phyloP scores from a whole-genome alignment of 2,113 vertebrate genomes.

The Benitochromis conjunctus region DNA sequence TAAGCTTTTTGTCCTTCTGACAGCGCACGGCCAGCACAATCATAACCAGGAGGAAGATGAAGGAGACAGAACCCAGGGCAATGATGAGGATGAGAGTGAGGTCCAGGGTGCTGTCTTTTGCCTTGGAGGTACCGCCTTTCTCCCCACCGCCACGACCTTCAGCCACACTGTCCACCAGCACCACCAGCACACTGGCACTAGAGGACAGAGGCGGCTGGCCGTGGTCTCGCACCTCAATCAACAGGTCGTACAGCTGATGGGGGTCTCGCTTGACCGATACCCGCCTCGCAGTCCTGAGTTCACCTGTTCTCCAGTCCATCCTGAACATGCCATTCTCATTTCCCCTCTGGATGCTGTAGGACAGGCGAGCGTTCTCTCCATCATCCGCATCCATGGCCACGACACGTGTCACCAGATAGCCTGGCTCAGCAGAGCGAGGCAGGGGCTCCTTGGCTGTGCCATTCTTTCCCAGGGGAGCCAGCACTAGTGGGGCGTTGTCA shows the following conservation, averaged over 20 bases:
- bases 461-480: constrained; percentile 87
- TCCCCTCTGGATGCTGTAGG: constrained; percentile 90
- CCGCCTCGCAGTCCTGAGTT: constrained; percentile 85
- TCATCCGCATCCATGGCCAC: constrained; percentile 93
- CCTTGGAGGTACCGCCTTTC: constrained; percentile 41
- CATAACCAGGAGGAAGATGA: constrained; percentile 95
- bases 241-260: constrained; percentile 87
- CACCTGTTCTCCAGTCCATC: constrained; percentile 95
- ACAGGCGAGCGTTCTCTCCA: constrained; percentile 91
- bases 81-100: constrained; percentile 96
- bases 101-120: constrained; percentile 84
- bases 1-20: constrained; percentile 96
- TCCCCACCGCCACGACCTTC: constrained; percentile 67
- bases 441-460: constrained; percentile 88
- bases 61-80: constrained; percentile 91
- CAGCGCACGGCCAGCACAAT: constrained; percentile 93
- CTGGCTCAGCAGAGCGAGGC: constrained; percentile 89
- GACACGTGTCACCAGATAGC: constrained; percentile 89
- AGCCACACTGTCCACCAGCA: constrained; percentile 84
- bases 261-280: constrained; percentile 86
- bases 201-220: constrained; percentile 94
- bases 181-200: constrained; percentile 84
- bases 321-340: constrained; percentile 93
- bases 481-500: constrained; percentile 88
- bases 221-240: constrained; percentile 93